Conservation (phyloP, 1,140 invertebrate species). For the Heliothis virescens region DNA sequence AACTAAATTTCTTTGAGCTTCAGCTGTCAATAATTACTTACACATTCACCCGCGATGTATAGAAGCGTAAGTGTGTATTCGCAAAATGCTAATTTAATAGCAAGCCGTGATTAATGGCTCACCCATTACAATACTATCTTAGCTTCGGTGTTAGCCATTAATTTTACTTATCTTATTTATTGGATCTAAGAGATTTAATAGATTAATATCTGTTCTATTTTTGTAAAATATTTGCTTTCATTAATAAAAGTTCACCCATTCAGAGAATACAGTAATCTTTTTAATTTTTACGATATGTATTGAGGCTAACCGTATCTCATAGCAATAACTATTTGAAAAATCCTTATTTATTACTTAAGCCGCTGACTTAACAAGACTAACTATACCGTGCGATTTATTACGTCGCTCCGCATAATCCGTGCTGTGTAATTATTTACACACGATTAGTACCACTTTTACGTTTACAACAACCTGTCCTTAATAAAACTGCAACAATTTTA, state of each 20-base stretch:
- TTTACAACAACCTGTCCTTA: conserved; percentile 49
- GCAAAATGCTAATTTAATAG: conserved; percentile 32
- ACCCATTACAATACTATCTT: conserved; percentile 23
- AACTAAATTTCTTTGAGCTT: conserved; percentile 20
- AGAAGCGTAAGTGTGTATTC: conserved; percentile 10
- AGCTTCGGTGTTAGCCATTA: conserved; percentile 25
- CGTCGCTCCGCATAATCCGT: conserved; percentile 45
- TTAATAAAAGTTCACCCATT: conserved; percentile 5
- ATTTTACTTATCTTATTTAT: conserved; percentile 38
- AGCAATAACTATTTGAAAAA: conserved; percentile 27
- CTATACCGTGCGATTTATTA: conserved; percentile 46
- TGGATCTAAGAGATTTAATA: conserved; percentile 5
- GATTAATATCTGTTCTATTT: conserved; percentile 36
- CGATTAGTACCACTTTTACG: conserved; percentile 57
- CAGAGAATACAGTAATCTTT: conserved; percentile 5
- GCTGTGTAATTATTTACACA: conserved; percentile 47
- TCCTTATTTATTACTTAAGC: conserved; percentile 37
- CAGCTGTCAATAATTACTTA: conserved; percentile 32
- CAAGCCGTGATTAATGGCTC: conserved; percentile 24
- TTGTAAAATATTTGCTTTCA: conserved; percentile 22
- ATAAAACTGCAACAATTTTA: conserved; percentile 66
- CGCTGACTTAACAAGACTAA: conserved; percentile 26
- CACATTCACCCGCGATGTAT: not conserved
- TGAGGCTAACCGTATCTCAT: conserved; percentile 18
- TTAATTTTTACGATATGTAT: conserved; percentile 21